Evolutionary conservation across 2,797 vertebrate genomes (phyloP).

Genomic region (Acanthiza pusilla): DNA sequence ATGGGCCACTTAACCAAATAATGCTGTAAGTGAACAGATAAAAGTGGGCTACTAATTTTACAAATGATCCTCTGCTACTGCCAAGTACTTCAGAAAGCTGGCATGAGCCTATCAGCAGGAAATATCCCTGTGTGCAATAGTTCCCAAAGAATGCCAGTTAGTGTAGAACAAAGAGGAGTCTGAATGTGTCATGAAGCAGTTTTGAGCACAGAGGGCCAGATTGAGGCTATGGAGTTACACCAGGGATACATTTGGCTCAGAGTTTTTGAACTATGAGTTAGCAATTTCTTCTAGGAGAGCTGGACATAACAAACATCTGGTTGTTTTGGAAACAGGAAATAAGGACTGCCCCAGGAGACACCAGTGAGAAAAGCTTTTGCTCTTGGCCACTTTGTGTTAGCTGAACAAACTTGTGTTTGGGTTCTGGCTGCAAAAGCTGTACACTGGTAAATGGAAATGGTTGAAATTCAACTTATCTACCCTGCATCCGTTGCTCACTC

Average conservation of each 20-base stretch:
- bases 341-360: neutral
- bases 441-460: neutral
- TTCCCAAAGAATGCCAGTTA: neutral
- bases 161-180: neutral
- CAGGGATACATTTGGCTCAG: neutral
- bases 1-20: constrained; percentile 19
- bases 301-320: neutral
- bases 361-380: constrained; percentile 47
- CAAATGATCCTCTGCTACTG: constrained; percentile 21
- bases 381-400: constrained; percentile 2
- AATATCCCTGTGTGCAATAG: neutral
- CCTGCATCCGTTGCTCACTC: neutral
- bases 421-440: neutral
- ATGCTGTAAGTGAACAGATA: constrained; percentile 21
- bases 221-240: neutral
- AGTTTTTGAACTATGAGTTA: constrained; percentile 11
- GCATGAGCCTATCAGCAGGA: neutral
- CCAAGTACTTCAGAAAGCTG: constrained; percentile 29
- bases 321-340: constrained; percentile 4
- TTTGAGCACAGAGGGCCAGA: neutral
- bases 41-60: constrained; percentile 28
- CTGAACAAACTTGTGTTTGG: neutral
- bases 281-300: neutral
- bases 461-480: neutral
- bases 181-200: neutral